These are phyloP conservation scores for Manis crassicaudata DNA, from an alignment of 2,797 vertebrate species.

Conservation along the genomic window DNA sequence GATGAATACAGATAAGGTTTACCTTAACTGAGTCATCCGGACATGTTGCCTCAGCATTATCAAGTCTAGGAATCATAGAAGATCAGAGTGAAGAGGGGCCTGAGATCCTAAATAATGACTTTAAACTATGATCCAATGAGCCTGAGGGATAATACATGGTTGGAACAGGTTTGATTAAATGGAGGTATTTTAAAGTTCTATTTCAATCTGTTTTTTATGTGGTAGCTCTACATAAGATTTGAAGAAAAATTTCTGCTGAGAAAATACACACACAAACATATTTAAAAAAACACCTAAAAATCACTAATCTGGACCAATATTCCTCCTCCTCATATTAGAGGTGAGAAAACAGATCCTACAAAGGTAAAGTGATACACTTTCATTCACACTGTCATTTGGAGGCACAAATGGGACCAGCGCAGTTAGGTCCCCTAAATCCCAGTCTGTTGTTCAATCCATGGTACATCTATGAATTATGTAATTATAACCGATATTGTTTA, in stretches of 20 bases:
- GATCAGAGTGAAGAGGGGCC: background rate
- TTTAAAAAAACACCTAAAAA: background rate
- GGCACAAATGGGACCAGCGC: background rate
- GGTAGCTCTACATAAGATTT: background rate
- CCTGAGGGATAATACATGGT: background rate
- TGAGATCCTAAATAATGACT: background rate
- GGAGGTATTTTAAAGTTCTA: background rate
- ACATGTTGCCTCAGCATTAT: slow-evolving; percentile 29
- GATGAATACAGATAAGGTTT: slow-evolving; percentile 64
- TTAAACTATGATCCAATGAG: background rate
- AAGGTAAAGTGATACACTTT: background rate
- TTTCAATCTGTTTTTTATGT: background rate
- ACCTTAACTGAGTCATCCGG: slow-evolving; percentile 55
- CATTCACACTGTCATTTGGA: background rate
- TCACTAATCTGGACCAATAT: background rate
- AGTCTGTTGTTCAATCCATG: background rate
- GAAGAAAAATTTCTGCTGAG: background rate
- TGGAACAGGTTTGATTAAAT: slow-evolving; percentile 9
- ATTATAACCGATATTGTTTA: background rate
- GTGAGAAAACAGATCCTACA: background rate
- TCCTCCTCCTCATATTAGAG: background rate
- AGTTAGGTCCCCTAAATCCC: background rate
- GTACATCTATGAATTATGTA: background rate
- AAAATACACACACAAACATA: slow-evolving; percentile 33
- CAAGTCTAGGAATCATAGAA: slow-evolving; percentile 36